Evolutionary conservation across 2,797 vertebrate genomes (phyloP).

Genomic region (Sebastes oblongus): DNA sequence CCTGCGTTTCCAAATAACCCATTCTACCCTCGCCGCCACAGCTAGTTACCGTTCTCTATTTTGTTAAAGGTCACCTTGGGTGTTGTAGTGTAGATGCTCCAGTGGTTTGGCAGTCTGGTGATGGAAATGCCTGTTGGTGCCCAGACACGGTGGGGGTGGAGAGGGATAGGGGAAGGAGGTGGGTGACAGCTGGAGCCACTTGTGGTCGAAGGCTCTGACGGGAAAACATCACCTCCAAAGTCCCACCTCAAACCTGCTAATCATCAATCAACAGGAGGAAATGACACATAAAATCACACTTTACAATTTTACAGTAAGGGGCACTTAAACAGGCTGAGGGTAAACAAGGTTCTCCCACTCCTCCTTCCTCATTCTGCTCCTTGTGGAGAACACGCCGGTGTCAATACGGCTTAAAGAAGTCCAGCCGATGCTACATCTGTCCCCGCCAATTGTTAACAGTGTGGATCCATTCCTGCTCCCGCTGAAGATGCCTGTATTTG

Average conservation of each 20-base stretch:
- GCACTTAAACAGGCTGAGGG: conserved; percentile 17
- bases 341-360: conserved; percentile 30
- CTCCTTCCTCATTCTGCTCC: conserved; percentile 23
- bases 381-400: conserved; percentile 35
- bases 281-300: conserved; percentile 19
- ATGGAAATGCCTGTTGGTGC: conserved; percentile 57
- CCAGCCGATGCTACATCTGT: conserved; percentile 57
- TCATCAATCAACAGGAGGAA: conserved; percentile 60
- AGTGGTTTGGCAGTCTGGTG: conserved; percentile 67
- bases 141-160: conserved; percentile 1
- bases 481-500: conserved; percentile 44
- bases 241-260: conserved; percentile 43
- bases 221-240: conserved; percentile 40
- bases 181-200: conserved; percentile 62
- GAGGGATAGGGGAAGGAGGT: neutral
- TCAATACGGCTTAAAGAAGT: conserved; percentile 64
- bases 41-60: conserved; percentile 34
- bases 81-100: conserved; percentile 60
- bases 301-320: conserved; percentile 11
- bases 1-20: conserved; percentile 27
- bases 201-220: conserved; percentile 38
- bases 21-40: neutral
- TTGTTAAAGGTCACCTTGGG: conserved; percentile 73
- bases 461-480: conserved; percentile 52
- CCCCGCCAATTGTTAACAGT: conserved; percentile 55